Conservation (phyloP, 2,888 invertebrate genomes). For the Slavum lentiscoides region DNA sequence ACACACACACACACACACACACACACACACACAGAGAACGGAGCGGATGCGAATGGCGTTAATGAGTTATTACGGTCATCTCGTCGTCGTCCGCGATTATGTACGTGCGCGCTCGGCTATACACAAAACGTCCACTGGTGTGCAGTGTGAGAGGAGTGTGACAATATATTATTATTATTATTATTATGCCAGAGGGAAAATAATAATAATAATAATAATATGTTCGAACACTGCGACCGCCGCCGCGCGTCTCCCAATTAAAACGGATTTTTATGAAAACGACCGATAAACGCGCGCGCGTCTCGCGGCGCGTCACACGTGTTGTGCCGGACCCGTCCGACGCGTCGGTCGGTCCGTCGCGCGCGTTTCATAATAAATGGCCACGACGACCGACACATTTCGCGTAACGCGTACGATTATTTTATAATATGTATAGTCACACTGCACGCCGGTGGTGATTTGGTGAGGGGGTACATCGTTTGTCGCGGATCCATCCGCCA, state of each 20-base stretch:
- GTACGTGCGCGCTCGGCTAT: constrained; percentile 7
- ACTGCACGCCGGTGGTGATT: too few species aligned
- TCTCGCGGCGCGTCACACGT: not conserved
- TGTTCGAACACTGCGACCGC: not conserved
- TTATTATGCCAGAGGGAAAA: not conserved
- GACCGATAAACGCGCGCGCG: not conserved
- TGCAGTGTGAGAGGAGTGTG: not conserved
- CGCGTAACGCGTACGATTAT: too few species aligned
- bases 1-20: too few species aligned
- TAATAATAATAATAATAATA: too few species aligned
- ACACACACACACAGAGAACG: too few species aligned
- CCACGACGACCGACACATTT: not conserved
- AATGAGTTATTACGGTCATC: constrained; percentile 47
- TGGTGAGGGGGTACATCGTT: too few species aligned
- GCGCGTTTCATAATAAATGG: not conserved
- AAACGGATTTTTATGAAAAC: not conserved
- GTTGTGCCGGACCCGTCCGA: not conserved
- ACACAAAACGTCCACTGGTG: not conserved
- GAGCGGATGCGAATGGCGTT: constrained; percentile 48
- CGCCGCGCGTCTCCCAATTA: constrained; percentile 11
- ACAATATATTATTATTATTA: not conserved
- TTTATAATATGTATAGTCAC: too few species aligned
- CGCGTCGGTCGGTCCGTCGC: not conserved
- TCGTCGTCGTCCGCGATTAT: not conserved
- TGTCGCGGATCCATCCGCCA: too few species aligned